A percentile compares a stretch with the other conserved stretches of the same genome.
phyloP scores from a whole-genome alignment of 2,113 vertebrate genomes.

The Bufo gargarizans region DNA sequence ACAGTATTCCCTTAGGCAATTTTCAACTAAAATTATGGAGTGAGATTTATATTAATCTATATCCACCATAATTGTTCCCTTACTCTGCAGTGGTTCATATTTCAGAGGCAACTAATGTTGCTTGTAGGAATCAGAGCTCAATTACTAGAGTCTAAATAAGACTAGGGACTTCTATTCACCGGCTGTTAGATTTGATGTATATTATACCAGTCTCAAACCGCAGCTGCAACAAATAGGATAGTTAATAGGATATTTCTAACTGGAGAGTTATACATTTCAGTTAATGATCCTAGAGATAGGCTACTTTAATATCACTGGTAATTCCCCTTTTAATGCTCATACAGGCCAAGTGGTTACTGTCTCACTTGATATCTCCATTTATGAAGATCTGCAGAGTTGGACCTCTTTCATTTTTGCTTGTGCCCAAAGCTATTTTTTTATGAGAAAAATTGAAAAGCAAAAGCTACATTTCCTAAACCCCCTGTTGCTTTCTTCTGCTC shows the following conservation, averaged over 20 bases:
- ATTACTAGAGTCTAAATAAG: constrained; percentile 11
- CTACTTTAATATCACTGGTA: background rate
- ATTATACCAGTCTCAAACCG: constrained; percentile 27
- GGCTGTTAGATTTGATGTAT: constrained; percentile 17
- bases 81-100: constrained; percentile 7
- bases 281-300: background rate
- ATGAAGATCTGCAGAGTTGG: background rate
- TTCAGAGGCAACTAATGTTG: constrained; percentile 16
- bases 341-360: background rate
- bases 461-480: background rate
- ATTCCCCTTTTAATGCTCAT: background rate
- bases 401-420: background rate
- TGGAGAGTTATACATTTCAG: constrained; percentile 5
- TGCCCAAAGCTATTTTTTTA: background rate
- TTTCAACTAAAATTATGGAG: background rate
- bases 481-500: background rate
- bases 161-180: constrained; percentile 3
- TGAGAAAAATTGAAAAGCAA: background rate
- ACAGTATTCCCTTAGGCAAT: constrained; percentile 20
- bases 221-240: constrained; percentile 8
- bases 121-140: constrained; percentile 13
- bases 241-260: constrained; percentile 20
- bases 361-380: background rate
- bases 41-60: constrained; percentile 19
- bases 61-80: constrained; percentile 16